phyloP scores from a whole-genome alignment of 2,888 invertebrate genomes.

The Andrena haemorrhoa region DNA sequence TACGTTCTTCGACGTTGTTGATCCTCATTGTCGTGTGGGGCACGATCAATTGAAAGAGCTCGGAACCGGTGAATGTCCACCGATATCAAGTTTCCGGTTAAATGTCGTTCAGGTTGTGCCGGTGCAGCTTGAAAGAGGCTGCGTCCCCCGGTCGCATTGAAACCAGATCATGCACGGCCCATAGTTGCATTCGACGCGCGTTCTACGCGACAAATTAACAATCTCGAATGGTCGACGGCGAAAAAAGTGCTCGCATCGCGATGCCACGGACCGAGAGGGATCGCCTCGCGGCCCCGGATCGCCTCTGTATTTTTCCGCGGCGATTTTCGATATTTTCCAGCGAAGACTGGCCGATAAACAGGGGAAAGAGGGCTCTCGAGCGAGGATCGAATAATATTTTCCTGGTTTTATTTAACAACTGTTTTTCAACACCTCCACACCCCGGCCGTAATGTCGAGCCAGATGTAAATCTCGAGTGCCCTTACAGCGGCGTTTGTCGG shows the following conservation, averaged over 20 bases:
- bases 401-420: slow-evolving; percentile 19
- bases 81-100: slow-evolving; percentile 76
- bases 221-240: slow-evolving; percentile 55
- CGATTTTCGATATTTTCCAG: slow-evolving; percentile 2
- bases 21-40: slow-evolving; percentile 70
- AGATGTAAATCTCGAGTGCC: slow-evolving; percentile 11
- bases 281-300: background rate
- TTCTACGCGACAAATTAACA: slow-evolving; percentile 71
- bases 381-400: slow-evolving; percentile 26
- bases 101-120: slow-evolving; percentile 69
- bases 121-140: slow-evolving; percentile 68
- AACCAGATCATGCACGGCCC: slow-evolving; percentile 62
- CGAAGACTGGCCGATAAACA: background rate
- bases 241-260: slow-evolving; percentile 8
- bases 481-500: slow-evolving; percentile 7
- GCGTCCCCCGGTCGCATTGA: slow-evolving; percentile 54
- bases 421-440: background rate
- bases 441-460: slow-evolving; percentile 2
- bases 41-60: slow-evolving; percentile 72
- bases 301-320: background rate
- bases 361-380: background rate
- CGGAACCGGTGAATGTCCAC: slow-evolving; percentile 70
- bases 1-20: slow-evolving; percentile 67
- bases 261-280: slow-evolving; percentile 18
- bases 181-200: slow-evolving; percentile 64